Evolutionary conservation across 2,888 invertebrate species (phyloP), one percentile per base, ranked within the genome.

Genomic region (Hirtodrosophila cameraria): DNA sequence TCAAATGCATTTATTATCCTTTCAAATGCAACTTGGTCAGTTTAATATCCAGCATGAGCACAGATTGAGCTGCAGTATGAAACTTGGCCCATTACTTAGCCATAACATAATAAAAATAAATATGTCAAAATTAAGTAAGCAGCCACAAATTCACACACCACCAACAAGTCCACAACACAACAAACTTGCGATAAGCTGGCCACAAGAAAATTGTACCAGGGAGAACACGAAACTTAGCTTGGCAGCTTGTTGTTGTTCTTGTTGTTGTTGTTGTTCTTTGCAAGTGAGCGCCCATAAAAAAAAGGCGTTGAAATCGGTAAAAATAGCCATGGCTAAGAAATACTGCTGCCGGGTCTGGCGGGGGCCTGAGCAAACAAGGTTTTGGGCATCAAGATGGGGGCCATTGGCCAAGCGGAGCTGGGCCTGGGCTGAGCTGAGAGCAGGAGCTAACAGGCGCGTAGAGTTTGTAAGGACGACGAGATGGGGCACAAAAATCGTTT

Each of bases 81-180:
- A 35, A 15, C 13, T 15, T 36, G 23, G 36, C 53, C 66, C 57
- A 54, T 50, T 61, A 58, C 63, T 59, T 60, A 45, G 58, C 63
- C 63, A 52, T 55, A 57, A 55, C 59, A 60, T 54, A 66, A 66
- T 76, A 71, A 73, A 78, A 81, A 86, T 86, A 80, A 86, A 86
- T 84, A 78, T 86, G 82, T 85, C 82, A 85, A 84, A 78, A 86
- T 80, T 85, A 86, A 79, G 76, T 77, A 71, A 71, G 72, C 72
- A 83, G 66, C 76, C 71, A 73, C 64, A 78, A 72, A 68, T 70
- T 74, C 53, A 70, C 70, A 62, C 68, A 73, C 59, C 39, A 48
- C 8, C 61, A 39, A 36, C 50, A 50, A 12, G 11, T n/a, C 12
- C 6, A 18, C 39, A 23, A 2, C 55, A 54, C 67, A 72, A 63